Evolutionary conservation across 1,140 invertebrate genomes (phyloP), one percentile per base, ranked within the genome.

Genomic region (Eriosoma lanigerum): DNA sequence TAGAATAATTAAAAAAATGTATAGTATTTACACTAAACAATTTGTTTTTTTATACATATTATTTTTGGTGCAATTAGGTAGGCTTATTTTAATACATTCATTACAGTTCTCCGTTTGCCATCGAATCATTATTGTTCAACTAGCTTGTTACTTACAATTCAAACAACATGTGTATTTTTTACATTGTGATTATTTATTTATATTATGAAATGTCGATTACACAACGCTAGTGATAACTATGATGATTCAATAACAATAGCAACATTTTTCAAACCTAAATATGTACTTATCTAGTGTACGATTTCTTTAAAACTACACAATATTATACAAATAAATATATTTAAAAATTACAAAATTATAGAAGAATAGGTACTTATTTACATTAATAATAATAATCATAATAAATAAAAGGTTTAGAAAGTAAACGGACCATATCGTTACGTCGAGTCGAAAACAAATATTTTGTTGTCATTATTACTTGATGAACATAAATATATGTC

Each of bases 11-110:
- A 15, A 78, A 78, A 58, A 60, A 78, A 60, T 72, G 68, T 72
- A 72, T 5, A 54, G 26, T 78, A 78, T 78, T 58, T 78, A 78
- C 75, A 78, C 75, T 60, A 78, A 78, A 78, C 75, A 26, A 60
- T 62, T 76, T 58, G 32, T 38, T 76, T 58, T 73, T 75, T 75
- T 54, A 56, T 58, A 76, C 32, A 58, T 44, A 38, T 56, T 58
- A 46, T 78, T 78, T 78, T 78, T 78, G 75, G 75, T 78, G 75
- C 75, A 78, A 58, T 60, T 58, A 60, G 38, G 38, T 78, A 78
- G 56, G 75, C 75, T 78, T 60, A 78, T 78, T 50, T 70, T 72
- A 52, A 24, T 72, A 72, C 68, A 52, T 19, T 72, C 68, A 50
- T 72, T 72, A 72, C 17, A 3, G 68, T 72, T 72, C 68, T 12